These are phyloP conservation scores for Sinocyclocheilus rhinocerous DNA, from an alignment of 2,113 vertebrate species.

Conservation along the genomic window DNA sequence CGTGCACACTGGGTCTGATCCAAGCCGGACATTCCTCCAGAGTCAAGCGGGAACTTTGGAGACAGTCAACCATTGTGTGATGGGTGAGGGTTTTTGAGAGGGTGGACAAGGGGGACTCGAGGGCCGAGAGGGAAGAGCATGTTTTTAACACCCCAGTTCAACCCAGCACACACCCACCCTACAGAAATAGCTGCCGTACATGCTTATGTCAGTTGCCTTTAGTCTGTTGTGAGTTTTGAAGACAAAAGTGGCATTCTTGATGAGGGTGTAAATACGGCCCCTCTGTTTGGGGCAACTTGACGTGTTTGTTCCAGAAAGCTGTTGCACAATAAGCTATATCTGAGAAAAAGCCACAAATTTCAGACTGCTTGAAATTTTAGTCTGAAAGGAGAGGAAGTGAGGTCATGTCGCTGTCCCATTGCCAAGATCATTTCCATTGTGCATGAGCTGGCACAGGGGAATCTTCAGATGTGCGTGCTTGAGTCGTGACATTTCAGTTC, in stretches of 20 bases:
- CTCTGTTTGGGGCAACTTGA: neutral
- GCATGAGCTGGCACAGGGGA: neutral
- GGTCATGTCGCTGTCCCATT: neutral
- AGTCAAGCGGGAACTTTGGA: conserved; percentile 32
- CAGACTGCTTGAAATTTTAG: neutral
- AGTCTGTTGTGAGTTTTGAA: neutral
- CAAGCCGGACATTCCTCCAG: conserved; percentile 52
- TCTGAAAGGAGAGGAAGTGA: neutral
- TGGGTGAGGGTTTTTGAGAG: conserved; percentile 6
- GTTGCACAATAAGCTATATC: neutral
- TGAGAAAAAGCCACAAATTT: neutral
- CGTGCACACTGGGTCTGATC: conserved; percentile 13
- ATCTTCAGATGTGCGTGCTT: neutral
- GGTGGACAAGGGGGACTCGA: conserved; percentile 24
- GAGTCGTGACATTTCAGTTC: neutral
- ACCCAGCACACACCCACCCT: conserved; percentile 17
- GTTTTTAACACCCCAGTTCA: conserved; percentile 28
- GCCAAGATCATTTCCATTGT: neutral
- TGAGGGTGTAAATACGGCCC: conserved; percentile 13
- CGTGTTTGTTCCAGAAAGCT: conserved; percentile 17
- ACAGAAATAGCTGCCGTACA: conserved; percentile 36
- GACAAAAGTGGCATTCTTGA: conserved; percentile 38
- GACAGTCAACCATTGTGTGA: conserved; percentile 50
- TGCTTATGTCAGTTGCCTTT: conserved; percentile 5
- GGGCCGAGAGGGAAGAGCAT: conserved; percentile 22